A percentile compares a stretch with the other conserved stretches of the same genome.
Conservation (phyloP, 2,113 vertebrate species). For the Noctilio leporinus region DNA sequence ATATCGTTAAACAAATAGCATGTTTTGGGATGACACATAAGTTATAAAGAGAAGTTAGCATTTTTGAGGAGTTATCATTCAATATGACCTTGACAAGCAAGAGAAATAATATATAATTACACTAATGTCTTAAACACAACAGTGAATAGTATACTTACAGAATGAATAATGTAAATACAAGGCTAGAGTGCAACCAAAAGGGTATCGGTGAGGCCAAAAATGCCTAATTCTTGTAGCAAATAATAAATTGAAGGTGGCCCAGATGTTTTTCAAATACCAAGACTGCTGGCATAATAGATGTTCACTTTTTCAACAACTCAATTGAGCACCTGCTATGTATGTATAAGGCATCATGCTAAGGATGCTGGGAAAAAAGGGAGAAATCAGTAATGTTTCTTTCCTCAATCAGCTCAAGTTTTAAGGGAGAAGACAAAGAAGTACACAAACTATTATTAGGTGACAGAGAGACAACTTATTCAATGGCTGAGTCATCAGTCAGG, state of each 20-base stretch:
- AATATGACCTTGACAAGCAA: constrained; percentile 49
- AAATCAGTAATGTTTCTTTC: constrained; percentile 2
- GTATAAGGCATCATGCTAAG: not conserved
- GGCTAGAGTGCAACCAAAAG: not conserved
- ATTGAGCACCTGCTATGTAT: not conserved
- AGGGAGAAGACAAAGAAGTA: constrained; percentile 53
- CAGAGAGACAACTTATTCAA: constrained; percentile 24
- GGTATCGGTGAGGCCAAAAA: not conserved
- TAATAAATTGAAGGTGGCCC: not conserved
- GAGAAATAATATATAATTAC: constrained; percentile 46
- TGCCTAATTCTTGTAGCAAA: not conserved
- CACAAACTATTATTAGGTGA: constrained; percentile 34
- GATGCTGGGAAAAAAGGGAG: not conserved
- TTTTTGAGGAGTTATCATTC: constrained; percentile 58
- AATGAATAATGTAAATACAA: constrained; percentile 35
- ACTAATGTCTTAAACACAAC: constrained; percentile 33
- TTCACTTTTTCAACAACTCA: not conserved
- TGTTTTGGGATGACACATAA: constrained; percentile 40
- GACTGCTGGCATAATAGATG: not conserved
- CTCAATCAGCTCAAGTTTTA: constrained; percentile 15
- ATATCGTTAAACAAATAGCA: constrained; percentile 50
- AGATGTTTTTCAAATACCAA: constrained; percentile 2
- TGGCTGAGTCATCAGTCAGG: constrained; percentile 35
- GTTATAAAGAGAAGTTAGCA: constrained; percentile 28
- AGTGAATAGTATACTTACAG: constrained; percentile 19